phyloP scores from a whole-genome alignment of 2,113 vertebrate species.

The Epinephelus moara region DNA sequence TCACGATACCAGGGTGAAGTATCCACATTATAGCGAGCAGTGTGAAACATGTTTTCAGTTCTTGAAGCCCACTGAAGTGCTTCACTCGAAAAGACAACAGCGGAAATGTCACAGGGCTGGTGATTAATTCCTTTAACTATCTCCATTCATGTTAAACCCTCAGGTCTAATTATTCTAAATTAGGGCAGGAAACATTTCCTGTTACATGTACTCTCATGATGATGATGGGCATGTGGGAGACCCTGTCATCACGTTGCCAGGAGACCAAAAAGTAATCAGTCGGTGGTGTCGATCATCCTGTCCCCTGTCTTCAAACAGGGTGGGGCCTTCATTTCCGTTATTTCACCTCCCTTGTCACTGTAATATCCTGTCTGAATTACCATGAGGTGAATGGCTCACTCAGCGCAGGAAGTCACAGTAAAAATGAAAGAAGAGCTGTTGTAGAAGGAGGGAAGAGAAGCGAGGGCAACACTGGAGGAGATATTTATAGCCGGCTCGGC shows the following conservation, averaged over 20 bases:
- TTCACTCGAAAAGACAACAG: not conserved
- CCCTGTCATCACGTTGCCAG: conserved; percentile 45
- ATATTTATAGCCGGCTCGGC: conserved; percentile 77
- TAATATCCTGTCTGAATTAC: conserved; percentile 66
- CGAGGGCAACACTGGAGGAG: conserved; percentile 40
- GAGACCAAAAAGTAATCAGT: conserved; percentile 54
- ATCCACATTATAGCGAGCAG: not conserved
- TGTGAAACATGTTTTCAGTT: not conserved
- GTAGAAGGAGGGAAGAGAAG: conserved; percentile 36
- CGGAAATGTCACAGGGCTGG: not conserved
- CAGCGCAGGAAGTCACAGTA: conserved; percentile 1
- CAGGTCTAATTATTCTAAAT: conserved; percentile 36
- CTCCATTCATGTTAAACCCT: conserved; percentile 3
- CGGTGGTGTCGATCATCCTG: conserved; percentile 16
- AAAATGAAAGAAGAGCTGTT: conserved; percentile 14
- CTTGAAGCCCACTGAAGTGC: not conserved
- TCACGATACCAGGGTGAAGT: not conserved
- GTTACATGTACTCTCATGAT: conserved; percentile 22
- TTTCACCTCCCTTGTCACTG: conserved; percentile 28
- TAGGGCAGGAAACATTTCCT: conserved; percentile 31
- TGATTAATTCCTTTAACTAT: conserved; percentile 3
- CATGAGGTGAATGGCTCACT: conserved; percentile 38
- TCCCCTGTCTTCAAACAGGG: conserved; percentile 34
- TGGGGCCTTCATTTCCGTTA: conserved; percentile 54
- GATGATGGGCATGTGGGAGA: conserved; percentile 38